phyloP scores from a whole-genome alignment of 2,888 invertebrate genomes.

The Thalpophila matura region DNA sequence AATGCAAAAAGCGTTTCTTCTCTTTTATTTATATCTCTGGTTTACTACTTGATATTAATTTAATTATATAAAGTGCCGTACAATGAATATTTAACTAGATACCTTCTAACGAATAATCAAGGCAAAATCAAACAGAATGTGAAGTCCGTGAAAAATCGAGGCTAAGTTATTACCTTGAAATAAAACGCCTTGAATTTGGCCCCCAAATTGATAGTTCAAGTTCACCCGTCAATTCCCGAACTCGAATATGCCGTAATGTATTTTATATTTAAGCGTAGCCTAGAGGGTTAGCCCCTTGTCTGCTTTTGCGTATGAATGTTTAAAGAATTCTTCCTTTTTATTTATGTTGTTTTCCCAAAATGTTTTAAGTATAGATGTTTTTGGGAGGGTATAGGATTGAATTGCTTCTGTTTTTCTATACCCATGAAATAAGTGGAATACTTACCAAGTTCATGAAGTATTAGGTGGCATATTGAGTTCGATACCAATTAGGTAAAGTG shows the following conservation, averaged over 20 bases:
- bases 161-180: conserved; percentile 30
- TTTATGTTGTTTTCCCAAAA: background rate
- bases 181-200: conserved; percentile 33
- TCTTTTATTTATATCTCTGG: conserved; percentile 20
- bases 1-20: conserved; percentile 1
- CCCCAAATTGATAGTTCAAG: conserved; percentile 49
- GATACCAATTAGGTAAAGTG: too few relatives aligned
- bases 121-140: conserved; percentile 3
- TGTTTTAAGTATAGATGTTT: too few relatives aligned
- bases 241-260: conserved; percentile 25
- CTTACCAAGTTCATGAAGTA: too few relatives aligned
- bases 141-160: conserved; percentile 34
- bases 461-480: too few relatives aligned
- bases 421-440: too few relatives aligned
- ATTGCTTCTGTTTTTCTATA: too few relatives aligned
- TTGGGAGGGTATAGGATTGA: too few relatives aligned
- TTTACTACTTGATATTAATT: conserved; percentile 5
- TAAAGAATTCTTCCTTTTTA: background rate
- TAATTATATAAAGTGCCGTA: conserved; percentile 3
- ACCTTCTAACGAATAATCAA: conserved; percentile 13
- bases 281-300: conserved; percentile 1
- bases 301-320: conserved; percentile 17
- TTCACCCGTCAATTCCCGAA: conserved; percentile 37
- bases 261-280: conserved; percentile 30
- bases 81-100: conserved; percentile 9